Conservation (phyloP, 1,140 invertebrate species). For the Mizuhopecten yessoensis region DNA sequence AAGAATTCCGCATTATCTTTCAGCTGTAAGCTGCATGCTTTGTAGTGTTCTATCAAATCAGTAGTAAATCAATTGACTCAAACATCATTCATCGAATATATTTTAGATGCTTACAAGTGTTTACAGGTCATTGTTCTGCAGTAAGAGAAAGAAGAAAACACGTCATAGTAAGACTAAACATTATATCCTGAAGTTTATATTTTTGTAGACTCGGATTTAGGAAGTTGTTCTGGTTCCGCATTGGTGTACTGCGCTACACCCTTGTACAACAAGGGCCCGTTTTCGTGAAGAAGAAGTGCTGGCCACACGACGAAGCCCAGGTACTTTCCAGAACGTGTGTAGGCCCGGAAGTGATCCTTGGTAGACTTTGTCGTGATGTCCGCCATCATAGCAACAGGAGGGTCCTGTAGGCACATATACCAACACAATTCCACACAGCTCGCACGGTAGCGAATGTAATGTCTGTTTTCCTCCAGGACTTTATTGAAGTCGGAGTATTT, state of each 20-base stretch:
- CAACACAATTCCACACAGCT: slow-evolving; percentile 55
- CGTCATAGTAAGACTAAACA: no score
- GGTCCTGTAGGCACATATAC: slow-evolving; percentile 52
- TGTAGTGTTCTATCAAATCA: no score
- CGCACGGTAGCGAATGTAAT: slow-evolving; percentile 3
- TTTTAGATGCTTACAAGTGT: no score
- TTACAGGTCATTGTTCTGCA: no score
- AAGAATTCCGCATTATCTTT: no score
- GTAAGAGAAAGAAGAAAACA: no score
- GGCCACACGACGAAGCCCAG: slow-evolving; percentile 60
- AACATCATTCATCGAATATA: no score
- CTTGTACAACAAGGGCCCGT: slow-evolving; percentile 57
- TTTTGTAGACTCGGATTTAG: no score
- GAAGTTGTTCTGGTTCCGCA: background rate
- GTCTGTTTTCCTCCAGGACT: background rate
- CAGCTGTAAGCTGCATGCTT: no score
- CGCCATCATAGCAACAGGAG: slow-evolving; percentile 52
- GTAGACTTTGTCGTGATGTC: background rate
- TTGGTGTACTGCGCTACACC: slow-evolving; percentile 52
- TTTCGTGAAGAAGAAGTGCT: slow-evolving; percentile 47
- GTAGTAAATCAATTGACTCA: no score
- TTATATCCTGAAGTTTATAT: no score
- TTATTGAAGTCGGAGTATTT: slow-evolving; percentile 41
- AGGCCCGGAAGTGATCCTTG: slow-evolving; percentile 47
- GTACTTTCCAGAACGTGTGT: slow-evolving; percentile 54